phyloP scores from a whole-genome alignment of 2,888 invertebrate genomes.

The Syrista parreyssii region DNA sequence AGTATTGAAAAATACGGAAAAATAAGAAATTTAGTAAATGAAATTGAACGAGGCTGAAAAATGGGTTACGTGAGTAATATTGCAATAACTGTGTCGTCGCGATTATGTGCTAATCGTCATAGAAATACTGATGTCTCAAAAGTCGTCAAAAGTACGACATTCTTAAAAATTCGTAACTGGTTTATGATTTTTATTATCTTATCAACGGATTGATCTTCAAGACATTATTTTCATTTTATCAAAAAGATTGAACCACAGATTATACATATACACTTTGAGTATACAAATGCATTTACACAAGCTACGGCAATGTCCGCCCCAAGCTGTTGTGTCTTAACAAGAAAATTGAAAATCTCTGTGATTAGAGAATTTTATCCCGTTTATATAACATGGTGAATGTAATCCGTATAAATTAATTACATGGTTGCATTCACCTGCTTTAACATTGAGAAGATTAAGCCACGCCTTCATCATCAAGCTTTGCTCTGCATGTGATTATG shows the following conservation, averaged over 20 bases:
- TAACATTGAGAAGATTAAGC: neutral
- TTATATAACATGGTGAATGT: neutral
- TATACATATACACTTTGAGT: neutral
- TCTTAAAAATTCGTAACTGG: neutral
- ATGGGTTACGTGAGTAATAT: neutral
- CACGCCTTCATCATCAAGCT: neutral
- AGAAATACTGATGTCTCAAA: too few species aligned
- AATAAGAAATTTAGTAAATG: neutral
- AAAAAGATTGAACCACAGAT: neutral
- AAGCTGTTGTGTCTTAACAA: neutral
- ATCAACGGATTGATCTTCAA: neutral
- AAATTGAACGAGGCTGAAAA: neutral
- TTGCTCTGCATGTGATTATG: conserved; percentile 34
- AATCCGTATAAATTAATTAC: neutral
- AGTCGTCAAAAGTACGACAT: neutral
- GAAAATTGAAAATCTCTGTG: neutral
- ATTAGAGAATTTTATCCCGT: neutral
- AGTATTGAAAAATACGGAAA: neutral
- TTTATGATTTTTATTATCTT: neutral
- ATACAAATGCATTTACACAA: neutral
- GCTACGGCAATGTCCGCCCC: neutral
- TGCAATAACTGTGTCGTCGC: neutral
- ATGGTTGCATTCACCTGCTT: neutral
- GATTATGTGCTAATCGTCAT: too few species aligned
- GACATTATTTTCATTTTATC: neutral